phyloP scores from a whole-genome alignment of 2,797 vertebrate genomes.

The Betta splendens region DNA sequence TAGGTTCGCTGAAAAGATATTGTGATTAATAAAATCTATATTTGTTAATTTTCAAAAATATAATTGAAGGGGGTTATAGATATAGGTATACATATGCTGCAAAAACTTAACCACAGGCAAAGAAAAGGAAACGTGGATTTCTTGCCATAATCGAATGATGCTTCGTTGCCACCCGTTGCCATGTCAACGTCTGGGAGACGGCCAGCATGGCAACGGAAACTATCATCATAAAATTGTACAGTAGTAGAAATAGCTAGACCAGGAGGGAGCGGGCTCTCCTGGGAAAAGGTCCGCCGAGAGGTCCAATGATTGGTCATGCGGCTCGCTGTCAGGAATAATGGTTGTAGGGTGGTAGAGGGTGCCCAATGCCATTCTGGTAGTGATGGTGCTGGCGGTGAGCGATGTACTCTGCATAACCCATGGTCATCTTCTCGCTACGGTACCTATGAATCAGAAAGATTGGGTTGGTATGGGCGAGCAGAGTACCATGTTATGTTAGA shows the following conservation, averaged over 20 bases:
- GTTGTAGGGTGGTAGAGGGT: constrained; percentile 99
- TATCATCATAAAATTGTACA: constrained; percentile 99
- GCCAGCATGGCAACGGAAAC: constrained; percentile 97
- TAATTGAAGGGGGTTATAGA: constrained; percentile 66
- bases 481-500: not conserved
- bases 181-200: constrained; percentile 83
- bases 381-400: constrained; percentile 99
- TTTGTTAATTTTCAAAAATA: constrained; percentile 71
- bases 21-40: constrained; percentile 71
- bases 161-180: constrained; percentile 95
- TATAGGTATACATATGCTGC: constrained; percentile 85
- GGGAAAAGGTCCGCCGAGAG: constrained; percentile 99
- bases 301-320: constrained; percentile 99
- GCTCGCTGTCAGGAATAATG: constrained; percentile 99
- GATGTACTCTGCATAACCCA: constrained; percentile 99
- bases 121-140: constrained; percentile 75
- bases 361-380: constrained; percentile 99
- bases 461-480: not conserved
- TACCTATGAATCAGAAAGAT: constrained; percentile 83
- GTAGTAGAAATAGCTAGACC: constrained; percentile 99
- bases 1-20: constrained; percentile 81
- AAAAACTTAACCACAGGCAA: constrained; percentile 86
- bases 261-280: constrained; percentile 97
- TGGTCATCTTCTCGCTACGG: constrained; percentile 99
- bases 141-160: constrained; percentile 83